Percentiles rank a stretch among this genome's conserved stretches.
Conservation (phyloP, 2,888 invertebrate species). For the Autographa gamma region DNA sequence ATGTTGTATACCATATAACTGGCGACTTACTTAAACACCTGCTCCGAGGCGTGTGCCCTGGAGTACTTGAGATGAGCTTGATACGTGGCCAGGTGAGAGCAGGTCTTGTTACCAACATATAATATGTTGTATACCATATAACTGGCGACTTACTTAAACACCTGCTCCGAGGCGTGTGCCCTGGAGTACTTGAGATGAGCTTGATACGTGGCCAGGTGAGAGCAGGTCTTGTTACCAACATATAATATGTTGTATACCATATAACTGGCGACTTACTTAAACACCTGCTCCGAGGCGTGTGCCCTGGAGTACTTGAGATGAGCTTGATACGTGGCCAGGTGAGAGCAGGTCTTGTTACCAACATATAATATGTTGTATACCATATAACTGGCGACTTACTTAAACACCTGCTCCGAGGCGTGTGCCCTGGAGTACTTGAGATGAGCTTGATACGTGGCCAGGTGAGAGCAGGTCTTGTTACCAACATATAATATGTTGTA, state of each 20-base stretch:
- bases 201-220: slow-evolving; percentile 81
- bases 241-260: too few species aligned
- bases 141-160: slow-evolving; percentile 63
- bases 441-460: slow-evolving; percentile 83
- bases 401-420: slow-evolving; percentile 79
- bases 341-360: slow-evolving; percentile 79
- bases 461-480: slow-evolving; percentile 79
- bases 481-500: slow-evolving; percentile 36
- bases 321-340: slow-evolving; percentile 81
- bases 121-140: too few species aligned
- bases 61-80: too few species aligned
- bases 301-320: slow-evolving; percentile 82
- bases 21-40: slow-evolving; percentile 82
- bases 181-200: slow-evolving; percentile 82
- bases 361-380: too few species aligned
- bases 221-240: slow-evolving; percentile 76
- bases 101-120: too few species aligned
- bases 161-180: slow-evolving; percentile 79
- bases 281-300: slow-evolving; percentile 79
- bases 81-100: too few species aligned
- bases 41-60: too few species aligned
- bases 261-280: slow-evolving; percentile 73
- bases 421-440: slow-evolving; percentile 82
- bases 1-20: too few species aligned
- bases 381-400: slow-evolving; percentile 67